These are phyloP conservation scores for Hippocampus mohnikei DNA, from an alignment of 2,113 vertebrate species.

Conservation along the genomic window DNA sequence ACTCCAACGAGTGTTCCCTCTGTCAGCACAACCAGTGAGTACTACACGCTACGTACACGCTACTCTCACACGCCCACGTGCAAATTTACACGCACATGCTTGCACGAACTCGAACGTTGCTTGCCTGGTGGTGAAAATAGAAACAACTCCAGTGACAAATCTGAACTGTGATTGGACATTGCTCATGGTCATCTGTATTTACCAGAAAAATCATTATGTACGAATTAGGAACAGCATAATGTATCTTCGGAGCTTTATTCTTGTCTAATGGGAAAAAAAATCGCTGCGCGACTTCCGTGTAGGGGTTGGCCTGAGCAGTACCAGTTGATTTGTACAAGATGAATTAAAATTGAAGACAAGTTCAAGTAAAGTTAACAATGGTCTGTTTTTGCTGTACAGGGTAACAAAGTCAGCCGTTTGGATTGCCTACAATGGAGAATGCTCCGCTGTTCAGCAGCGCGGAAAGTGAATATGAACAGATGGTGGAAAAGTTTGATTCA, in stretches of 20 bases:
- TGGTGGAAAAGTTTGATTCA: neutral
- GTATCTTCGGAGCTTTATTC: too few species aligned
- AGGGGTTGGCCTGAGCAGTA: too few species aligned
- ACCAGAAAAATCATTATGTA: too few species aligned
- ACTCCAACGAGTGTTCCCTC: constrained; percentile 77
- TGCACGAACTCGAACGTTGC: neutral
- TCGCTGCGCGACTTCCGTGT: too few species aligned
- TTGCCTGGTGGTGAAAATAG: constrained; percentile 10
- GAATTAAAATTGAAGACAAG: too few species aligned
- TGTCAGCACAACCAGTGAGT: constrained; percentile 70
- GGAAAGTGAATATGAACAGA: neutral
- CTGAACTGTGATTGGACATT: neutral
- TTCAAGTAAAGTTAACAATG: too few species aligned
- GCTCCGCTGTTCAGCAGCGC: constrained; percentile 31
- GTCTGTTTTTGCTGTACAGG: constrained; percentile 42
- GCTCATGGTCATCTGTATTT: too few species aligned
- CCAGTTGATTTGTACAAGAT: too few species aligned
- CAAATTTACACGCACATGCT: constrained; percentile 1
- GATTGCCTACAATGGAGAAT: constrained; percentile 54
- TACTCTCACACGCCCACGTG: neutral
- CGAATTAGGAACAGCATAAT: too few species aligned
- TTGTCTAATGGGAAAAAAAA: too few species aligned
- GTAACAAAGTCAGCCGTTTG: constrained; percentile 53
- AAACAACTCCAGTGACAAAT: neutral
- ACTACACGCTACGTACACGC: constrained; percentile 26